Conservation (phyloP, 2,113 vertebrate genomes). For the Myodes glareolus region DNA sequence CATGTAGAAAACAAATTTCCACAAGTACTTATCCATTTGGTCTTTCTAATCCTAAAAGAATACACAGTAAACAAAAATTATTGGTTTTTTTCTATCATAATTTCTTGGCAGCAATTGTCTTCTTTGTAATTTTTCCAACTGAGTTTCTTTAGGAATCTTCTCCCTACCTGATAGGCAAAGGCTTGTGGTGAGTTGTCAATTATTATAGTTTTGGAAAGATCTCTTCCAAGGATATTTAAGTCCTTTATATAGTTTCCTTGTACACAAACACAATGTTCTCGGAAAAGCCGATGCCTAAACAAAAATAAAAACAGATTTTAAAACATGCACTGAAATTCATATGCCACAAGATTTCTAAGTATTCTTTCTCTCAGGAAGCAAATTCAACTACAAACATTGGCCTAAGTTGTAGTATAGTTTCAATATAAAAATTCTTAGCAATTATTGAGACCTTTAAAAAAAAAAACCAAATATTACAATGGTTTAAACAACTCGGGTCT, state of each 20-base stretch:
- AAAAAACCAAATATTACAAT: slow-evolving; percentile 23
- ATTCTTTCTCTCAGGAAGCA: slow-evolving; percentile 32
- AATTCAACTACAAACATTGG: slow-evolving; percentile 41
- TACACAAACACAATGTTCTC: slow-evolving; percentile 99
- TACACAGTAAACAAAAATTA: neutral
- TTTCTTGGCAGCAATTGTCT: slow-evolving; percentile 1
- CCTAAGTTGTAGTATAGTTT: slow-evolving; percentile 48
- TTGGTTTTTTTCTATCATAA: neutral
- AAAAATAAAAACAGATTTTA: slow-evolving; percentile 50
- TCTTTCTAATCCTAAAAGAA: slow-evolving; percentile 42
- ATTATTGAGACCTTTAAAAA: neutral
- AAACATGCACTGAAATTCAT: neutral
- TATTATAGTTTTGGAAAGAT: slow-evolving; percentile 99
- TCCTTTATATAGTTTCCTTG: slow-evolving; percentile 99
- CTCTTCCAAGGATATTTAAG: slow-evolving; percentile 98
- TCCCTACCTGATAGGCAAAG: slow-evolving; percentile 98
- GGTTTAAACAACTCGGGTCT: slow-evolving; percentile 57
- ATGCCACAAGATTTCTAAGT: neutral
- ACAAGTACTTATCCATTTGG: neutral
- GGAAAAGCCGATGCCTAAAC: slow-evolving; percentile 96
- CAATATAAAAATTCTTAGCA: neutral
- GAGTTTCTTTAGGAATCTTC: slow-evolving; percentile 28
- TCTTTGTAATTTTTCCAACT: slow-evolving; percentile 33
- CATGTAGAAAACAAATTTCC: slow-evolving; percentile 16
- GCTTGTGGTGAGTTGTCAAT: slow-evolving; percentile 99